Conservation (phyloP, 2,113 vertebrate species). For the Piaya cayana region DNA sequence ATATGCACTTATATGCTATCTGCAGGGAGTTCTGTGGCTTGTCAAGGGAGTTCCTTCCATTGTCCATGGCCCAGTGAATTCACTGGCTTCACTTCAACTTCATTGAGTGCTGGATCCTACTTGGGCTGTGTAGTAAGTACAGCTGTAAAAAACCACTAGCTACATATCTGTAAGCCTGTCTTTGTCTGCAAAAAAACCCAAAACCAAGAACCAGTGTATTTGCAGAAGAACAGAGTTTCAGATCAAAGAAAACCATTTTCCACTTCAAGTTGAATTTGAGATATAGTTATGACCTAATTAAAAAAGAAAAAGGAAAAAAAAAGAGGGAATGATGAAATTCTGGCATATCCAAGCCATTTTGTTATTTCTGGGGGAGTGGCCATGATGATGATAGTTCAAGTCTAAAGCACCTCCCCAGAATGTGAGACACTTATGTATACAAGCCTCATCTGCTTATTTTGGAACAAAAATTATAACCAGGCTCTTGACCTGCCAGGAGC, state of each 20-base stretch:
- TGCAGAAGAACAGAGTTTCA: neutral
- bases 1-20: neutral
- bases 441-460: neutral
- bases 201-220: neutral
- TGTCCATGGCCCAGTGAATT: neutral
- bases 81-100: neutral
- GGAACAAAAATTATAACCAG: neutral
- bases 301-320: neutral
- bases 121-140: neutral
- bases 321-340: neutral
- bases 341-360: neutral
- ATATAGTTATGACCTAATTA: neutral
- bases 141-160: constrained; percentile 29
- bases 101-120: neutral
- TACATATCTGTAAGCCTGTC: neutral
- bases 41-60: too few relatives aligned
- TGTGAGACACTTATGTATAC: neutral
- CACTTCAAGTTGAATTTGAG: neutral
- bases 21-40: neutral
- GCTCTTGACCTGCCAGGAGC: neutral
- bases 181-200: neutral
- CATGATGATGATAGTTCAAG: neutral
- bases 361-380: accelerated
- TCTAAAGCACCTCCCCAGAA: neutral
- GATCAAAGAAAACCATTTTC: neutral